A percentile compares a stretch with the other conserved stretches of the same genome.
These are phyloP conservation scores for Agrochola litura DNA, from an alignment of 2,888 invertebrate species.

Conservation along the genomic window DNA sequence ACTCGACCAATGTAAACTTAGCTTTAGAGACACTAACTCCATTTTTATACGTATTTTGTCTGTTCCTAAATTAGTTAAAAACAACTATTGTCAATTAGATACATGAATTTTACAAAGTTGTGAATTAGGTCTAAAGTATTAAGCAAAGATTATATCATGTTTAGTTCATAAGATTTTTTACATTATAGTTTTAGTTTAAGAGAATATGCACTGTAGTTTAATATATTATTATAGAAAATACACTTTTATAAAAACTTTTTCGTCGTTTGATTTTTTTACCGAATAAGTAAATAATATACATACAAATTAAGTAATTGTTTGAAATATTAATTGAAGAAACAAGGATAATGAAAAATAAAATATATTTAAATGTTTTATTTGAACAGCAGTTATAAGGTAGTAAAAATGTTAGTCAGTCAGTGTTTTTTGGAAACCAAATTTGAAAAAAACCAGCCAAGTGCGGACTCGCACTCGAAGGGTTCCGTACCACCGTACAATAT, in stretches of 20 bases:
- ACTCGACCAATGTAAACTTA: constrained; percentile 43
- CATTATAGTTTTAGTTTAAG: constrained; percentile 54
- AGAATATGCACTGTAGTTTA: constrained; percentile 63
- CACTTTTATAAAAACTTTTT: constrained; percentile 53
- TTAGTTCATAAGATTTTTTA: constrained; percentile 64
- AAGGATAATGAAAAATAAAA: not conserved
- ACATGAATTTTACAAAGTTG: constrained; percentile 27
- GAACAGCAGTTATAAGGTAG: not conserved
- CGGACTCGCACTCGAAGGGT: too few relatives aligned
- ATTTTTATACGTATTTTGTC: constrained; percentile 12
- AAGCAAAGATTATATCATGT: constrained; percentile 57
- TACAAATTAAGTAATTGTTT: not conserved
- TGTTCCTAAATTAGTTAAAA: constrained; percentile 3
- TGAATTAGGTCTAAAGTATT: constrained; percentile 63
- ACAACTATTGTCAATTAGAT: constrained; percentile 11
- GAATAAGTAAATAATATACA: too few relatives aligned
- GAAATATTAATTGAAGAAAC: not conserved
- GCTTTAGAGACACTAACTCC: not conserved
- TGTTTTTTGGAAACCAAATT: too few relatives aligned
- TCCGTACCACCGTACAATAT: too few relatives aligned
- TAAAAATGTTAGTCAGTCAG: not conserved
- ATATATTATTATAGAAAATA: constrained; percentile 53
- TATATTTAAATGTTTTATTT: not conserved
- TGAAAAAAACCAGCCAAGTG: too few relatives aligned
- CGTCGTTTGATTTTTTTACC: constrained; percentile 23